These are phyloP conservation scores for Noctilio leporinus DNA, from an alignment of 2,113 vertebrate genomes.

Conservation along the genomic window DNA sequence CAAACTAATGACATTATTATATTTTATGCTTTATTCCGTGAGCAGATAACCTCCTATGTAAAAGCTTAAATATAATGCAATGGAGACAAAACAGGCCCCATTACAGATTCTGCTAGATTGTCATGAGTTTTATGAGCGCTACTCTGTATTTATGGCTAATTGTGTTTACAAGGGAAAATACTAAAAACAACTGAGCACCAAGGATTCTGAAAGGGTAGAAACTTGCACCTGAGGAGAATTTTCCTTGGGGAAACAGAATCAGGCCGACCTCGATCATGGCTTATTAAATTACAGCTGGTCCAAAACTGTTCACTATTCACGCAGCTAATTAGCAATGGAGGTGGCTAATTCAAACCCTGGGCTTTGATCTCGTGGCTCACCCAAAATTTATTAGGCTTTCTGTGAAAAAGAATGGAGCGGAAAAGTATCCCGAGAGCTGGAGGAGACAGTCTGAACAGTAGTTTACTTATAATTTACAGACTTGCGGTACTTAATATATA, in stretches of 20 bases:
- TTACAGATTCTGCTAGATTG: not conserved
- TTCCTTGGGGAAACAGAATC: slow-evolving; percentile 55
- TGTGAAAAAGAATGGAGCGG: slow-evolving; percentile 61
- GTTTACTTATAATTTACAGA: slow-evolving; percentile 97
- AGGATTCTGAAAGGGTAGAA: slow-evolving; percentile 48
- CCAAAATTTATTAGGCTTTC: slow-evolving; percentile 81
- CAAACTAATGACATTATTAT: not conserved
- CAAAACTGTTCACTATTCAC: slow-evolving; percentile 77
- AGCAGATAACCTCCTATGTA: not conserved
- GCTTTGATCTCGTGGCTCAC: slow-evolving; percentile 74
- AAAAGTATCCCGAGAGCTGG: slow-evolving; percentile 77
- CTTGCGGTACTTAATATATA: slow-evolving; percentile 98
- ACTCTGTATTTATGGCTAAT: slow-evolving; percentile 28
- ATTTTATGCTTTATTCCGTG: not conserved
- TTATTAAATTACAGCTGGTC: slow-evolving; percentile 75
- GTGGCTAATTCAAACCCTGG: slow-evolving; percentile 69
- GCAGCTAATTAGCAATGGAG: slow-evolving; percentile 73
- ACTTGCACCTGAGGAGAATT: slow-evolving; percentile 70
- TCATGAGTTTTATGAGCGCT: slow-evolving; percentile 12
- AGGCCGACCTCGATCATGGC: slow-evolving; percentile 52
- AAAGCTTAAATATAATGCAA: not conserved
- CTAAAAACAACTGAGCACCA: slow-evolving; percentile 18
- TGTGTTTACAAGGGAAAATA: slow-evolving; percentile 44
- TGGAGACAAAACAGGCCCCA: not conserved
- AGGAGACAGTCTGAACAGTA: slow-evolving; percentile 83